Conservation (phyloP, 2,113 vertebrate genomes). For the Montifringilla adamsi region DNA sequence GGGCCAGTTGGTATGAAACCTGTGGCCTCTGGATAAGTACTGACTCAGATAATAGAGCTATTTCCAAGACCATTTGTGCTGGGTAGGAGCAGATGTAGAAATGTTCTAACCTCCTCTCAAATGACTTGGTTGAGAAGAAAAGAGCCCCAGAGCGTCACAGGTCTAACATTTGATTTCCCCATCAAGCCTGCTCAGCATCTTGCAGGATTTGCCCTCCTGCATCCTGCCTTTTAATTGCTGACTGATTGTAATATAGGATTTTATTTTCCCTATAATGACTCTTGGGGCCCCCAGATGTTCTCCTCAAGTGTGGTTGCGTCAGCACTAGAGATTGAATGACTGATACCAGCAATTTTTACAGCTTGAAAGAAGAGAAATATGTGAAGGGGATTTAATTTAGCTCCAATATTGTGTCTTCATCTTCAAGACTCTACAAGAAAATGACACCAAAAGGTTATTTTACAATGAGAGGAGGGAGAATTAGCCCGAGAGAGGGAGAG, state of each 20-base stretch:
- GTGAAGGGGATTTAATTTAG: conserved; percentile 65
- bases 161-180: conserved; percentile 14
- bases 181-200: conserved; percentile 49
- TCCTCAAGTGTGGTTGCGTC: conserved; percentile 59
- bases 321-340: conserved; percentile 60
- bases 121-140: not conserved
- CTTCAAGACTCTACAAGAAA: conserved; percentile 55
- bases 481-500: conserved; percentile 9
- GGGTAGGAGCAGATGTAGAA: not conserved
- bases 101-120: not conserved
- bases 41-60: not conserved
- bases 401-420: conserved; percentile 57
- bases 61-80: not conserved
- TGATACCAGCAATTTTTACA: conserved; percentile 67
- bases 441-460: conserved; percentile 57
- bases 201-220: conserved; percentile 34
- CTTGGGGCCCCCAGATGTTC: conserved; percentile 65
- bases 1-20: not conserved
- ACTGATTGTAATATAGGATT: conserved; percentile 60
- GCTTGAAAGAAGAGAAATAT: conserved; percentile 60
- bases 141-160: not conserved
- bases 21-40: not conserved
- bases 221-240: conserved; percentile 64
- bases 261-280: conserved; percentile 60
- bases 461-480: conserved; percentile 20